These are phyloP conservation scores for Cyprinodon variegatus DNA, from an alignment of 2,113 vertebrate species.

Conservation along the genomic window DNA sequence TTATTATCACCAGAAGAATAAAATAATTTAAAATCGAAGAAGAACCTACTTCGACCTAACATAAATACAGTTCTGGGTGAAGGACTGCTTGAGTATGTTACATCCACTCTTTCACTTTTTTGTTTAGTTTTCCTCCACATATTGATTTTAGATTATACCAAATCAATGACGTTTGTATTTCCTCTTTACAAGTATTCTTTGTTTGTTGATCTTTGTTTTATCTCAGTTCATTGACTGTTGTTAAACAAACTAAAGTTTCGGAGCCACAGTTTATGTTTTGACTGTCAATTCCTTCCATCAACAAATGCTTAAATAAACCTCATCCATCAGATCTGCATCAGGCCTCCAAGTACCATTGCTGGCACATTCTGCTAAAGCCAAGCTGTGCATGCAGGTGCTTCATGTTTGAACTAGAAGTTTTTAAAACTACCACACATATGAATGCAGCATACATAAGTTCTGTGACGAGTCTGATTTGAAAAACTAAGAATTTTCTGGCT, in stretches of 20 bases:
- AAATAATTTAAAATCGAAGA: not conserved
- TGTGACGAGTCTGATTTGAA: too few relatives aligned
- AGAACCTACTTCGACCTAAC: not conserved
- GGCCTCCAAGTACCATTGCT: not conserved
- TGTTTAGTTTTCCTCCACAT: not conserved
- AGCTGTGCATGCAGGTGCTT: not conserved
- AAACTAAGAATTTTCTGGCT: too few relatives aligned
- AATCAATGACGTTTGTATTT: not conserved
- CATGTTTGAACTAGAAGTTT: not conserved
- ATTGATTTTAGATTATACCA: not conserved
- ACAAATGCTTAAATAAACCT: not conserved
- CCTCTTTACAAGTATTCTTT: not conserved
- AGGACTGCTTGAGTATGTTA: not conserved
- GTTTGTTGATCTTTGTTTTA: not conserved
- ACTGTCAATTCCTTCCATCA: not conserved
- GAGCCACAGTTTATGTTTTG: not conserved
- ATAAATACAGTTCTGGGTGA: not conserved
- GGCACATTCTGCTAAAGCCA: not conserved
- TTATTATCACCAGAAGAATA: not conserved
- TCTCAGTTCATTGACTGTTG: not conserved
- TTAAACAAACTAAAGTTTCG: not conserved
- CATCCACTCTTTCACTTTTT: not conserved
- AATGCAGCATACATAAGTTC: too few relatives aligned
- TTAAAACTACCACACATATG: not conserved
- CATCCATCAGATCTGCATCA: not conserved